phyloP scores from a whole-genome alignment of 1,140 invertebrate species.

The Orius laevigatus region DNA sequence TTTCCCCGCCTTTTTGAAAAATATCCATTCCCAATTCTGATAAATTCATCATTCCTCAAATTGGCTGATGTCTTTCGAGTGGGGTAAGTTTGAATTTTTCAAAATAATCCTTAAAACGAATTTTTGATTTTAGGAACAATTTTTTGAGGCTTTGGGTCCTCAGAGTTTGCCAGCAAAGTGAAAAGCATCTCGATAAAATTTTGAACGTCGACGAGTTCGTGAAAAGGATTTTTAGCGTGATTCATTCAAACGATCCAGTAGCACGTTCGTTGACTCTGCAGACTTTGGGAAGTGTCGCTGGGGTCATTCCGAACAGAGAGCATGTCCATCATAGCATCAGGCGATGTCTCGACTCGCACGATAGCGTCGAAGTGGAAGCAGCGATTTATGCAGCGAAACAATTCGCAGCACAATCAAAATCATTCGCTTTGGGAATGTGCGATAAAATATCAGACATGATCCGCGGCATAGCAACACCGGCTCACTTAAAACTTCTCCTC shows the following conservation, averaged over 20 bases:
- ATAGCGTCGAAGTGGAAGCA: constrained; percentile 87
- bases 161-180: constrained; percentile 83
- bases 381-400: constrained; percentile 86
- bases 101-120: constrained; percentile 1
- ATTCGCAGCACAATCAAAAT: constrained; percentile 84
- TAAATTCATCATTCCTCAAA: constrained; percentile 91
- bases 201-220: constrained; percentile 93
- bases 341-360: constrained; percentile 81
- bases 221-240: constrained; percentile 80
- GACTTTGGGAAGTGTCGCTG: constrained; percentile 79
- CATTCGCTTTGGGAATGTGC: constrained; percentile 92
- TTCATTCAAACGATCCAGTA: constrained; percentile 89
- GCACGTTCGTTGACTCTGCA: constrained; percentile 78
- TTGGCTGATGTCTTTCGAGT: constrained; percentile 85
- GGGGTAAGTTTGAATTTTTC: constrained; percentile 39
- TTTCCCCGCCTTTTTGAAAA: constrained; percentile 90
- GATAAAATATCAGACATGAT: constrained; percentile 93
- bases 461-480: constrained; percentile 73
- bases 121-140: constrained; percentile 44
- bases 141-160: constrained; percentile 87
- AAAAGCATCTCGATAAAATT: constrained; percentile 93
- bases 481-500: constrained; percentile 77
- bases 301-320: constrained; percentile 82
- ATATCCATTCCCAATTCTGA: constrained; percentile 90
- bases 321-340: constrained; percentile 91